These are phyloP conservation scores for Xiphophorus hellerii DNA, from an alignment of 2,113 vertebrate genomes.

Conservation along the genomic window DNA sequence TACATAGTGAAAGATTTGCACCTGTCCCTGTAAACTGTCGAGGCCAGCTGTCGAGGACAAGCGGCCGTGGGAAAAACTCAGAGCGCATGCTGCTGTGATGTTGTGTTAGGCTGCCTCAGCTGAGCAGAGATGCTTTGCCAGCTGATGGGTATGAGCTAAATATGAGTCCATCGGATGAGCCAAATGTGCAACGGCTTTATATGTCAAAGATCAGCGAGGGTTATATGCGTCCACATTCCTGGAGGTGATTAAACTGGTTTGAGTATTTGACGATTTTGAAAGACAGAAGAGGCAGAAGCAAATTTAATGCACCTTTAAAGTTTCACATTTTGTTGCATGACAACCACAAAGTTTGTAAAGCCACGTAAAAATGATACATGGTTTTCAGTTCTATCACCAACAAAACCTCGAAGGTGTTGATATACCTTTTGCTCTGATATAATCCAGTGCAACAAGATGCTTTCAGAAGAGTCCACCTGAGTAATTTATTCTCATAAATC, in stretches of 20 bases:
- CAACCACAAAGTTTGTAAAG: not conserved
- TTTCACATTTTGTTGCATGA: not conserved
- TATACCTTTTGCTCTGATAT: too few species aligned
- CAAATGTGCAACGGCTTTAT: conserved; percentile 25
- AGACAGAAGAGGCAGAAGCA: not conserved
- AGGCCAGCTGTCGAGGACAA: conserved; percentile 68
- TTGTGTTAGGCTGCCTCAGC: conserved; percentile 57
- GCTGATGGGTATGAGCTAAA: conserved; percentile 58
- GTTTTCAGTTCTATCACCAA: too few species aligned
- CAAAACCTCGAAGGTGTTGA: too few species aligned
- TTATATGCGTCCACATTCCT: not conserved
- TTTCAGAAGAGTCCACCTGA: too few species aligned
- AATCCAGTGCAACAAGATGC: too few species aligned
- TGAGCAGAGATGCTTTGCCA: conserved; percentile 53
- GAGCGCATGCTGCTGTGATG: conserved; percentile 37
- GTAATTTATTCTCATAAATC: too few species aligned
- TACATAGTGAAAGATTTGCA: conserved; percentile 55
- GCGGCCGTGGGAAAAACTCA: conserved; percentile 70
- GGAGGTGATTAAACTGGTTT: not conserved
- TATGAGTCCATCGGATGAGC: conserved; percentile 42
- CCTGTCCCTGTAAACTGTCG: conserved; percentile 59
- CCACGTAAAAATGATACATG: too few species aligned
- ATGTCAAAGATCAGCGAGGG: conserved; percentile 27
- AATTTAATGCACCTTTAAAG: not conserved
- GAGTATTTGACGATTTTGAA: not conserved